phyloP scores from a whole-genome alignment of 2,888 invertebrate species.

The Tipula lateralis region DNA sequence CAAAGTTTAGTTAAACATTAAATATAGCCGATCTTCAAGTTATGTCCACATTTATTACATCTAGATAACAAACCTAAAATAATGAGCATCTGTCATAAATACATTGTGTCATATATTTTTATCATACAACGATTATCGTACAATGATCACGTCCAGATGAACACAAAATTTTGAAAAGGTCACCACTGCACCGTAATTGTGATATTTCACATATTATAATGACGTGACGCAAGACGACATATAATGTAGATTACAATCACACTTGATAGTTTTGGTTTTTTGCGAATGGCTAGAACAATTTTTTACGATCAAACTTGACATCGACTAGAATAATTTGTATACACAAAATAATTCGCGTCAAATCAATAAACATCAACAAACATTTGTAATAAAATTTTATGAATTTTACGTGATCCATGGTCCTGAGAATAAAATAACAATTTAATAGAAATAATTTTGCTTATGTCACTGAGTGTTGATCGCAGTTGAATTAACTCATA shows the following conservation, averaged over 20 bases:
- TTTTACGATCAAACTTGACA: not conserved
- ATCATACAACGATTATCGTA: not conserved
- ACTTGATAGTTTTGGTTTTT: not conserved
- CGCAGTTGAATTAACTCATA: not conserved
- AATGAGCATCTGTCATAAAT: not conserved
- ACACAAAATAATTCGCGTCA: not conserved
- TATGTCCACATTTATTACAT: not conserved
- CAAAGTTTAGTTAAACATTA: too few species aligned
- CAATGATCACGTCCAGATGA: not conserved
- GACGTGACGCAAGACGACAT: not conserved
- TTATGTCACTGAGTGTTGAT: not conserved
- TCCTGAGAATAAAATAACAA: not conserved
- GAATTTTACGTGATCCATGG: not conserved
- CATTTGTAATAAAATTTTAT: constrained; percentile 24
- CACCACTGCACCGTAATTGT: not conserved
- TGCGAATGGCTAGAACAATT: not conserved
- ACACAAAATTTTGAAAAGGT: not conserved
- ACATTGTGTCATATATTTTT: not conserved
- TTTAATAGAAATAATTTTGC: not conserved
- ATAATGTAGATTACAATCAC: not conserved
- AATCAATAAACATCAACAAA: not conserved
- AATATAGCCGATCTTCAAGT: not conserved
- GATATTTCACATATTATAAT: not conserved
- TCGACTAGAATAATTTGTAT: not conserved
- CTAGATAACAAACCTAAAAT: not conserved